Percentiles rank a stretch among this genome's conserved stretches.
Evolutionary conservation across 2,113 vertebrate genomes (phyloP).

Genomic region (Paraplagusia blochii): DNA sequence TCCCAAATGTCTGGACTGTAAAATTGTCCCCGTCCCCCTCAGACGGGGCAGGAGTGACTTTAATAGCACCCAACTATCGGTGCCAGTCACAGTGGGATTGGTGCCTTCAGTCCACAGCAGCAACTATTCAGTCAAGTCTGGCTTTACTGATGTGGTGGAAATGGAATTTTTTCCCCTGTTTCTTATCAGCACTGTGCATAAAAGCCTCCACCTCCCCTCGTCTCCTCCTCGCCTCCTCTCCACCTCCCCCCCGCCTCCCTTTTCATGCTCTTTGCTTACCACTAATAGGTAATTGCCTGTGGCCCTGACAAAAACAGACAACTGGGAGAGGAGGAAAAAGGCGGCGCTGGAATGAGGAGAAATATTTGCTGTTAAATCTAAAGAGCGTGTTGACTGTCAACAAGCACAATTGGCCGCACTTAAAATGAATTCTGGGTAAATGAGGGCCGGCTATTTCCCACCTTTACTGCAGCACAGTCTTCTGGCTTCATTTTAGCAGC

Average conservation of each 20-base stretch:
- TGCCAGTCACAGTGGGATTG: slow-evolving; percentile 30
- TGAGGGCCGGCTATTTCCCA: slow-evolving; percentile 30
- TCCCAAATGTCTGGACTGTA: slow-evolving; percentile 1
- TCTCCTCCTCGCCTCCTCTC: too few relatives aligned
- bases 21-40: slow-evolving; percentile 7
- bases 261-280: slow-evolving; percentile 36
- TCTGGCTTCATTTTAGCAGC: neutral
- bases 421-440: slow-evolving; percentile 31
- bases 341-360: slow-evolving; percentile 12
- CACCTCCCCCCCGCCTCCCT: slow-evolving; percentile 30
- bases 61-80: slow-evolving; percentile 37
- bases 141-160: slow-evolving; percentile 18
- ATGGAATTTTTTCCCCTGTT: slow-evolving; percentile 42
- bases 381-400: slow-evolving; percentile 47
- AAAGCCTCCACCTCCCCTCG: slow-evolving; percentile 58
- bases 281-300: slow-evolving; percentile 64
- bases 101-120: slow-evolving; percentile 24
- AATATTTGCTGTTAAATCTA: slow-evolving; percentile 43
- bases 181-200: slow-evolving; percentile 70
- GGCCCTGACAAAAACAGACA: slow-evolving; percentile 57
- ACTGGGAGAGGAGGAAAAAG: slow-evolving; percentile 13
- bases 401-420: slow-evolving; percentile 48
- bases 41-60: slow-evolving; percentile 11
- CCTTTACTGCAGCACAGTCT: slow-evolving; percentile 9
- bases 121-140: slow-evolving; percentile 27